Evolutionary conservation across 1,140 invertebrate genomes (phyloP).

Genomic region (Procambarus virginalis): DNA sequence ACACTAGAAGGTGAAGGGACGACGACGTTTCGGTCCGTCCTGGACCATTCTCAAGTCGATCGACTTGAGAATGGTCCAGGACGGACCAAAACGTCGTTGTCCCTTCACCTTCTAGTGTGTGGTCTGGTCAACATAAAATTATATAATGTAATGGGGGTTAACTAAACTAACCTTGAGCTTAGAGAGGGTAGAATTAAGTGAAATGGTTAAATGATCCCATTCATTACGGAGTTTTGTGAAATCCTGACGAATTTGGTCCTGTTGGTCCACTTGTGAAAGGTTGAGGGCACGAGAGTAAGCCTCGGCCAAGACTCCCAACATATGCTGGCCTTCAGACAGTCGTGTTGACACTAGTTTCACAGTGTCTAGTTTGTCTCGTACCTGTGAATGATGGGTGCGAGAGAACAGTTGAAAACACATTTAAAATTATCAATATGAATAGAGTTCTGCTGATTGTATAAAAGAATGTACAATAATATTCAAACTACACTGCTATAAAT

Average conservation of each 20-base stretch:
- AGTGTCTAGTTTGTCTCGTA: constrained; percentile 79
- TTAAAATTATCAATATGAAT: too few species aligned
- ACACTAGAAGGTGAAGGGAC: too few species aligned
- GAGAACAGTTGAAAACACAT: too few species aligned
- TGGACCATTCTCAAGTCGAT: too few species aligned
- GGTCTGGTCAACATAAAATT: background rate
- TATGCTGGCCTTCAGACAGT: constrained; percentile 89
- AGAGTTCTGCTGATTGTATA: too few species aligned
- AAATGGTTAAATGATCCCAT: constrained; percentile 89
- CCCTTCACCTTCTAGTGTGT: too few species aligned
- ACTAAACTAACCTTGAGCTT: constrained; percentile 63
- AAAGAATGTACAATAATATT: too few species aligned
- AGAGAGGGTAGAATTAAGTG: constrained; percentile 76
- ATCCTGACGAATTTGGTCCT: constrained; percentile 83
- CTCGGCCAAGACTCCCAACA: constrained; percentile 85
- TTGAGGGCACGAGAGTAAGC: constrained; percentile 89
- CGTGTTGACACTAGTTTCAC: constrained; percentile 80
- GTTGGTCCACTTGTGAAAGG: constrained; percentile 85
- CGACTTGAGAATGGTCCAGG: too few species aligned
- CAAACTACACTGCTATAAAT: too few species aligned
- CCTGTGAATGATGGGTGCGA: background rate
- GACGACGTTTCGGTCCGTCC: too few species aligned
- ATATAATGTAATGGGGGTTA: background rate
- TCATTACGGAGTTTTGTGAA: constrained; percentile 84
- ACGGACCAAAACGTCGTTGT: too few species aligned